Percentiles rank a stretch among this genome's conserved stretches.
Conservation (phyloP, 2,888 invertebrate genomes). For the Pocota personata region DNA sequence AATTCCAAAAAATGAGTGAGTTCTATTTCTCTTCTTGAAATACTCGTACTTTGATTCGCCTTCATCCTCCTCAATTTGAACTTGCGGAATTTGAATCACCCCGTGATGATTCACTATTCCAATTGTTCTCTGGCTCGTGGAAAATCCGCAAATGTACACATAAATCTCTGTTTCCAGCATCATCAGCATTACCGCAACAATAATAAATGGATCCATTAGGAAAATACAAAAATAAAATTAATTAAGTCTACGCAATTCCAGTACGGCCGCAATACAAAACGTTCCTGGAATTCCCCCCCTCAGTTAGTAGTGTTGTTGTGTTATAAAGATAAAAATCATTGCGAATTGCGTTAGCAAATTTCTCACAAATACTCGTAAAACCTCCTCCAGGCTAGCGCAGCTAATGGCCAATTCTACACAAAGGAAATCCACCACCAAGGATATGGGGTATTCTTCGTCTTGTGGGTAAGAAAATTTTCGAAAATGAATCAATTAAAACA, state of each 20-base stretch:
- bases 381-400: constrained; percentile 1
- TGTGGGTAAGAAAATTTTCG: constrained; percentile 26
- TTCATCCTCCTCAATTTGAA: neutral
- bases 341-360: constrained; percentile 59
- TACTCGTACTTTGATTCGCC: neutral
- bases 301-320: neutral
- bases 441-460: too few relatives aligned
- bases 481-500: constrained; percentile 57
- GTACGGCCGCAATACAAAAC: neutral
- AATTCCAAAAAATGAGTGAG: neutral
- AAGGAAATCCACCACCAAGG: neutral
- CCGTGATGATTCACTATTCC: constrained; percentile 34
- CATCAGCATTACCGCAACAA: constrained; percentile 70
- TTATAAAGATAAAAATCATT: constrained; percentile 59
- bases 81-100: constrained; percentile 25
- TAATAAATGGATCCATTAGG: constrained; percentile 72
- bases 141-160: constrained; percentile 53
- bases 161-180: constrained; percentile 70
- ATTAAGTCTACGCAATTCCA: constrained; percentile 65
- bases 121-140: neutral
- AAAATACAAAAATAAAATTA: constrained; percentile 72
- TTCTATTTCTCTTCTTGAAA: too few relatives aligned
- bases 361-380: constrained; percentile 33
- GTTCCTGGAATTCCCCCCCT: constrained; percentile 2
- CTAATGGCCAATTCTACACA: constrained; percentile 44